Evolutionary conservation across 2,113 vertebrate species (phyloP).

Genomic region (Egretta garzetta): DNA sequence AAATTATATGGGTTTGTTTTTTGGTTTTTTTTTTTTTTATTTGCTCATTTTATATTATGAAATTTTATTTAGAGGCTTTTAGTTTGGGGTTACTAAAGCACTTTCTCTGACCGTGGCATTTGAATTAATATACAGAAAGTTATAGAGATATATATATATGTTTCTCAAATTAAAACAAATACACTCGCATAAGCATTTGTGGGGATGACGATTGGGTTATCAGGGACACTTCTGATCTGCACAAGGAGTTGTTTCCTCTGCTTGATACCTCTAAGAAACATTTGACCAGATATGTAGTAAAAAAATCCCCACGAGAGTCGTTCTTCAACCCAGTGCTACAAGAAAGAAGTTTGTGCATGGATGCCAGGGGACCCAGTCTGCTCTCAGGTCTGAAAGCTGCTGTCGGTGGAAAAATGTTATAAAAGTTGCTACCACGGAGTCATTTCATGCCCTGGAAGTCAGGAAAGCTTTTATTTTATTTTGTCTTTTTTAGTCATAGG

Average conservation of each 20-base stretch:
- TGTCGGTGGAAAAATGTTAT: neutral
- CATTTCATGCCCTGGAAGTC: neutral
- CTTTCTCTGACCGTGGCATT: too few relatives aligned
- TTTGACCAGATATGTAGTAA: neutral
- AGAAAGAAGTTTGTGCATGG: too few relatives aligned
- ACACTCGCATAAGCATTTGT: neutral
- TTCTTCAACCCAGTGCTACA: neutral
- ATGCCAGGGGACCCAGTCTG: too few relatives aligned
- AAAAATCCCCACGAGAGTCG: neutral
- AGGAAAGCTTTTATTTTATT: neutral
- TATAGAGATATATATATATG: neutral
- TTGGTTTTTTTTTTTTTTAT: neutral
- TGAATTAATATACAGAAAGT: neutral
- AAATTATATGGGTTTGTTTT: fast-evolving
- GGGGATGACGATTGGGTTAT: neutral
- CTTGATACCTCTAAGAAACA: neutral
- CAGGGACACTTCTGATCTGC: neutral
- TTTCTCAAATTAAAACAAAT: neutral
- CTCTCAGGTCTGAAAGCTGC: neutral
- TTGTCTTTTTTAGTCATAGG: neutral
- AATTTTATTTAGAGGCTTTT: neutral
- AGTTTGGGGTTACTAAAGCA: neutral
- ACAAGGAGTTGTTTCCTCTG: neutral
- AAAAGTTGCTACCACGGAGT: neutral
- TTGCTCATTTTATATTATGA: neutral